Conservation (phyloP, 2,888 invertebrate genomes). For the Polylopha cassiicola region DNA sequence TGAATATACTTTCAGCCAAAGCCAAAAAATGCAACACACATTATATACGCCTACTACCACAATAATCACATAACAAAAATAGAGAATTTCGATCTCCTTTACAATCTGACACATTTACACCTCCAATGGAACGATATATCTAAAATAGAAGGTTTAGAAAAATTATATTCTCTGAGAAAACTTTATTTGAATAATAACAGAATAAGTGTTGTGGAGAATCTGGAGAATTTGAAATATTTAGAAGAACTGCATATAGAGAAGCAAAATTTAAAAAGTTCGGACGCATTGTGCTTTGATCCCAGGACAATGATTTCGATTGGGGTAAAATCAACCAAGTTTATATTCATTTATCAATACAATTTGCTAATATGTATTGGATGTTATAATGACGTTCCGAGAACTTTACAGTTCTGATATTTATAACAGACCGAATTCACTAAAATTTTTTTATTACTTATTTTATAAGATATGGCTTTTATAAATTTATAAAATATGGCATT, state of each 20-base stretch:
- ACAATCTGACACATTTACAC: constrained; percentile 82
- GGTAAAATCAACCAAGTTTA: too few species aligned
- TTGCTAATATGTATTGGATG: too few species aligned
- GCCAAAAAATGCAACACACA: constrained; percentile 50
- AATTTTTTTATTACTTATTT: too few species aligned
- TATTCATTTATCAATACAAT: too few species aligned
- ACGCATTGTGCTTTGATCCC: constrained; percentile 82
- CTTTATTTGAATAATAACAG: constrained; percentile 84
- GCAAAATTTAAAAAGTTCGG: constrained; percentile 75
- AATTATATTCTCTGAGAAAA: constrained; percentile 82
- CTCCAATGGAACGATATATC: constrained; percentile 86
- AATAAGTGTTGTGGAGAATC: constrained; percentile 82
- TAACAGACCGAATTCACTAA: too few species aligned
- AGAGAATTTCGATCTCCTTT: constrained; percentile 81
- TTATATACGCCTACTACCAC: constrained; percentile 85
- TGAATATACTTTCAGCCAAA: constrained; percentile 64
- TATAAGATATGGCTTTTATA: too few species aligned
- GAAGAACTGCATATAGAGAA: constrained; percentile 83
- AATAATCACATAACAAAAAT: constrained; percentile 87
- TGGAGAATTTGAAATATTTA: constrained; percentile 77
- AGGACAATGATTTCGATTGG: constrained; percentile 76
- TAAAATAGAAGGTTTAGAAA: constrained; percentile 81
- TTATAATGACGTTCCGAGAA: too few species aligned
- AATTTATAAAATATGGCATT: too few species aligned
- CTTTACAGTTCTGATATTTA: too few species aligned